These are phyloP conservation scores for Mormyrops boulengeri DNA, from an alignment of 2,797 vertebrate species.

Conservation along the genomic window DNA sequence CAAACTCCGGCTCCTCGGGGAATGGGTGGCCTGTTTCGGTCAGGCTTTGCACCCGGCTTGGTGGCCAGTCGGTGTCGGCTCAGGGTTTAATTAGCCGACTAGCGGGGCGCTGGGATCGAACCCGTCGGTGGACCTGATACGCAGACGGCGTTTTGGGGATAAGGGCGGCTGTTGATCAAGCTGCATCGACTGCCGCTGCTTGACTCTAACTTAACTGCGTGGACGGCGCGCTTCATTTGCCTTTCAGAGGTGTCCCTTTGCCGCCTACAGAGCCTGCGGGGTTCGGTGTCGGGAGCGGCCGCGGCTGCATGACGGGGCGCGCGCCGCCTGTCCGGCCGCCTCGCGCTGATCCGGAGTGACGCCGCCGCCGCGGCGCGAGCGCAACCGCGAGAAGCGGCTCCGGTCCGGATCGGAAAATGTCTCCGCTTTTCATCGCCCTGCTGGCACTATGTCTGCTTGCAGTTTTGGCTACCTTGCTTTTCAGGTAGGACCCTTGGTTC, in stretches of 20 bases:
- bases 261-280: not conserved
- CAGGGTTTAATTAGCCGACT: not conserved
- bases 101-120: not conserved
- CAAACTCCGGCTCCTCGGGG: not conserved
- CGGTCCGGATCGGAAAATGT: constrained; percentile 46
- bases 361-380: not conserved
- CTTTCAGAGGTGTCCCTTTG: not conserved
- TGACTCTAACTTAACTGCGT: not conserved
- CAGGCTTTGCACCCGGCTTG: not conserved
- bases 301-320: not conserved
- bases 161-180: not conserved
- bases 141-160: not conserved
- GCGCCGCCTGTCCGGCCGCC: not conserved
- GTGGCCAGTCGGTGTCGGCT: not conserved
- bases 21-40: not conserved
- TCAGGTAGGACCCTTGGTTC: constrained; percentile 54
- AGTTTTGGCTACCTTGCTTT: constrained; percentile 35
- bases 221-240: not conserved
- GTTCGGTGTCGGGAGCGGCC: not conserved
- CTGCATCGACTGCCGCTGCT: not conserved
- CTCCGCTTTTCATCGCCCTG: constrained; percentile 51
- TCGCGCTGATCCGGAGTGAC: not conserved
- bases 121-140: not conserved
- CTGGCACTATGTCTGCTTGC: constrained; percentile 46
- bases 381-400: not conserved